Evolutionary conservation across 2,888 invertebrate genomes (phyloP).

Genomic region (Pedicia rivosa): DNA sequence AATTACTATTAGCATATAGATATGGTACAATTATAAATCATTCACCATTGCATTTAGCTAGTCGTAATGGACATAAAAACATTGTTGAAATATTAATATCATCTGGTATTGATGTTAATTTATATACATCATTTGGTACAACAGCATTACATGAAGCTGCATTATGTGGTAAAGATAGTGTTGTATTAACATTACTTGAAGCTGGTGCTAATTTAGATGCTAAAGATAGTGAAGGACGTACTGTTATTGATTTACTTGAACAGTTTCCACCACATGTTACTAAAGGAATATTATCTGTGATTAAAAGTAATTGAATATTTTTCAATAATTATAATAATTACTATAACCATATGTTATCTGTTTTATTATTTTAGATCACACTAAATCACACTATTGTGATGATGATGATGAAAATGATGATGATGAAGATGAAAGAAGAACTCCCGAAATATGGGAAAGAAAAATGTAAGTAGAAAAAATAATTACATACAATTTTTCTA

Average conservation of each 20-base stretch:
- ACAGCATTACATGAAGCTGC: constrained; percentile 91
- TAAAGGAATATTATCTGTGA: constrained; percentile 69
- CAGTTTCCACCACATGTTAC: constrained; percentile 82
- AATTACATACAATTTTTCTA: too few species aligned
- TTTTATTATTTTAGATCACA: not conserved
- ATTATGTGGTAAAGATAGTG: constrained; percentile 76
- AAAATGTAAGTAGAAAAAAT: too few species aligned
- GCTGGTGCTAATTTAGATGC: constrained; percentile 69
- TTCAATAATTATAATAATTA: not conserved
- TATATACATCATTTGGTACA: constrained; percentile 70
- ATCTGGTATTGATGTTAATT: constrained; percentile 78
- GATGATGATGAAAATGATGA: not conserved
- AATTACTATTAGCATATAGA: constrained; percentile 58
- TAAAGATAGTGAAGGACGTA: constrained; percentile 62
- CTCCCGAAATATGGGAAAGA: too few species aligned
- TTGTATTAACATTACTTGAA: constrained; percentile 65
- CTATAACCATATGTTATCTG: not conserved
- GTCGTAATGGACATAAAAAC: constrained; percentile 76
- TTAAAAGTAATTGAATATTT: constrained; percentile 47
- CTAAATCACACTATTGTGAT: not conserved
- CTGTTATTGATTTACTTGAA: constrained; percentile 71
- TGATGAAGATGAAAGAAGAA: not conserved
- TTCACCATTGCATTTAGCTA: constrained; percentile 84
- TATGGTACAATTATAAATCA: constrained; percentile 29
- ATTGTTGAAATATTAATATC: constrained; percentile 70